A percentile compares a stretch with the other conserved stretches of the same genome.
phyloP scores from a whole-genome alignment of 2,888 invertebrate species.

The Aethes cnicana region DNA sequence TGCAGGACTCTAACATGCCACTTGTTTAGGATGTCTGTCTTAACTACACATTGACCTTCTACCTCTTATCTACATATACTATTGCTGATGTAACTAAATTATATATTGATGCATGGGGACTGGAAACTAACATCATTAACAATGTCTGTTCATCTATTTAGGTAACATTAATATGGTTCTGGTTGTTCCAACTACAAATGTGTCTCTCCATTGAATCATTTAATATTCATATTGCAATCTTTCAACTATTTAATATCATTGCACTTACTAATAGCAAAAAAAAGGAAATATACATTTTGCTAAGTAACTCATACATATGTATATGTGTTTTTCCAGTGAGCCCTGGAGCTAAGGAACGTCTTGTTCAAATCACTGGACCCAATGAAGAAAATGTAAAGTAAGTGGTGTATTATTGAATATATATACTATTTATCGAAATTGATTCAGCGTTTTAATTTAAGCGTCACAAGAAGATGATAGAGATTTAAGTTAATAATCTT shows the following conservation, averaged over 20 bases:
- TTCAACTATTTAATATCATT: slow-evolving; percentile 10
- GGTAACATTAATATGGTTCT: background rate
- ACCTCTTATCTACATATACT: background rate
- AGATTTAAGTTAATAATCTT: too few species aligned
- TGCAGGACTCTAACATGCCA: slow-evolving; percentile 48
- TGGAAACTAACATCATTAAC: slow-evolving; percentile 10
- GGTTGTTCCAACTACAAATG: slow-evolving; percentile 8
- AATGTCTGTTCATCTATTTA: background rate
- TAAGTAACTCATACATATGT: slow-evolving; percentile 1
- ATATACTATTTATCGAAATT: background rate
- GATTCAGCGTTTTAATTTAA: background rate
- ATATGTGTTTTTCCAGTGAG: slow-evolving; percentile 88
- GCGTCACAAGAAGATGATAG: too few species aligned
- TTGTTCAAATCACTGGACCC: slow-evolving; percentile 97
- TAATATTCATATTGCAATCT: background rate
- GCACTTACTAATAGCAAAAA: slow-evolving; percentile 18
- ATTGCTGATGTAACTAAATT: slow-evolving; percentile 2
- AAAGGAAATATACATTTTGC: too few species aligned
- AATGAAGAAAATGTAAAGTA: slow-evolving; percentile 96
- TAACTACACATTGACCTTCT: too few species aligned
- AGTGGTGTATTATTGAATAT: slow-evolving; percentile 46
- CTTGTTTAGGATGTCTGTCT: slow-evolving; percentile 20
- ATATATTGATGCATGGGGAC: slow-evolving; percentile 9
- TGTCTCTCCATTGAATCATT: slow-evolving; percentile 9
- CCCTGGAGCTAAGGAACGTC: slow-evolving; percentile 96